phyloP scores from a whole-genome alignment of 2,888 invertebrate species.

The Drosophila peninsularis region DNA sequence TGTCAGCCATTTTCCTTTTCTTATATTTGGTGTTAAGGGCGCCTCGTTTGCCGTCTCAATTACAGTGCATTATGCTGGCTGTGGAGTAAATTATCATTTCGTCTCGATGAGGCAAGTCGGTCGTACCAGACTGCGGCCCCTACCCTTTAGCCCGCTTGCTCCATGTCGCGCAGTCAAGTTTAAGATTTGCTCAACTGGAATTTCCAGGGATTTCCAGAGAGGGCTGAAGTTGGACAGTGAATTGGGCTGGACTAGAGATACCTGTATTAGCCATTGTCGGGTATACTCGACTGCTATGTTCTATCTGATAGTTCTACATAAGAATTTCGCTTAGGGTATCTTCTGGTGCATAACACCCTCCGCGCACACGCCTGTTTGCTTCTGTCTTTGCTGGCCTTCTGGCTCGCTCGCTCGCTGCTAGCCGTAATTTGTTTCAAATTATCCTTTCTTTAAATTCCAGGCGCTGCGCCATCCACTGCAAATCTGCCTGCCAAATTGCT shows the following conservation, averaged over 20 bases:
- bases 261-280: too few species aligned
- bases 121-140: constrained; percentile 17
- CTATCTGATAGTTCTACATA: too few species aligned
- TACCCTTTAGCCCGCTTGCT: not conserved
- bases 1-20: not conserved
- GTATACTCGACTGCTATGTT: too few species aligned
- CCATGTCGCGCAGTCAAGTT: constrained; percentile 18
- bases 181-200: constrained; percentile 28
- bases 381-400: constrained; percentile 11
- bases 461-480: constrained; percentile 24
- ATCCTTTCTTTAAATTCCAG: constrained; percentile 75
- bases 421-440: constrained; percentile 74
- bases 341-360: not conserved
- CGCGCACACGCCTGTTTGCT: not conserved
- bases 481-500: constrained; percentile 66
- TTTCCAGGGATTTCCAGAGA: too few species aligned
- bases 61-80: constrained; percentile 68
- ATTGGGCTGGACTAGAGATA: not conserved
- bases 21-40: constrained; percentile 38
- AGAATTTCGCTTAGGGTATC: not conserved
- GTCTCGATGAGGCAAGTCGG: constrained; percentile 60
- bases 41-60: constrained; percentile 62
- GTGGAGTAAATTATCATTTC: constrained; percentile 68
- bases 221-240: too few species aligned
- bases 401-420: constrained; percentile 16